Evolutionary conservation across 2,888 invertebrate species (phyloP).

Genomic region (Galerucella calmariensis): DNA sequence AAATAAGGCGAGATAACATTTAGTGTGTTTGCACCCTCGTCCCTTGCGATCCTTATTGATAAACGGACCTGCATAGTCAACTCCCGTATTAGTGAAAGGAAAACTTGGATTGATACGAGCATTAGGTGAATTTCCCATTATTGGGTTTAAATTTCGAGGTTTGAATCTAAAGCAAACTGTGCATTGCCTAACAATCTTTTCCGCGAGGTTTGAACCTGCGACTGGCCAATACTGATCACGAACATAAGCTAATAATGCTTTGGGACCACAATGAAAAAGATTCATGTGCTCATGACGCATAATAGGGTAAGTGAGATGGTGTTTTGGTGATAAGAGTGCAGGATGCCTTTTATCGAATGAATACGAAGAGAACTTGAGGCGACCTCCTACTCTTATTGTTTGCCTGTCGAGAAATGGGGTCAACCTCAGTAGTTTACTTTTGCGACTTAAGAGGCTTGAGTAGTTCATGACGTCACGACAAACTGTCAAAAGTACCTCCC

Average conservation of each 20-base stretch:
- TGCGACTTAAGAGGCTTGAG: background rate
- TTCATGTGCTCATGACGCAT: background rate
- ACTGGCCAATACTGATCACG: slow-evolving; percentile 1
- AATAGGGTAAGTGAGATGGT: background rate
- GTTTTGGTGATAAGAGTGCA: background rate
- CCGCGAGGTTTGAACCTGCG: background rate
- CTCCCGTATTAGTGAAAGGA: background rate
- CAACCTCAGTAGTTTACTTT: background rate
- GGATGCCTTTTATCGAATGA: slow-evolving; percentile 2
- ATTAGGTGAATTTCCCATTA: background rate
- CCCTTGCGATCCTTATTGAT: background rate
- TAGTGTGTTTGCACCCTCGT: too few species aligned
- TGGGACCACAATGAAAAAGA: slow-evolving; percentile 1
- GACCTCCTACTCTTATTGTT: background rate
- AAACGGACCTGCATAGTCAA: too few species aligned
- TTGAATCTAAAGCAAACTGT: too few species aligned
- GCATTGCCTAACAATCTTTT: background rate
- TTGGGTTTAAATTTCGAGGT: too few species aligned
- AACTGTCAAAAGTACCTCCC: too few species aligned
- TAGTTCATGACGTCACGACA: too few species aligned
- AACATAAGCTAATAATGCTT: slow-evolving; percentile 1
- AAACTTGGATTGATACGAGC: background rate
- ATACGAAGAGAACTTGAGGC: slow-evolving; percentile 1
- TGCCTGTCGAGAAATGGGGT: background rate
- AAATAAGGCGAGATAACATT: too few species aligned